Evolutionary conservation across 2,888 invertebrate genomes (phyloP).

Genomic region (Andrena trimmerana): DNA sequence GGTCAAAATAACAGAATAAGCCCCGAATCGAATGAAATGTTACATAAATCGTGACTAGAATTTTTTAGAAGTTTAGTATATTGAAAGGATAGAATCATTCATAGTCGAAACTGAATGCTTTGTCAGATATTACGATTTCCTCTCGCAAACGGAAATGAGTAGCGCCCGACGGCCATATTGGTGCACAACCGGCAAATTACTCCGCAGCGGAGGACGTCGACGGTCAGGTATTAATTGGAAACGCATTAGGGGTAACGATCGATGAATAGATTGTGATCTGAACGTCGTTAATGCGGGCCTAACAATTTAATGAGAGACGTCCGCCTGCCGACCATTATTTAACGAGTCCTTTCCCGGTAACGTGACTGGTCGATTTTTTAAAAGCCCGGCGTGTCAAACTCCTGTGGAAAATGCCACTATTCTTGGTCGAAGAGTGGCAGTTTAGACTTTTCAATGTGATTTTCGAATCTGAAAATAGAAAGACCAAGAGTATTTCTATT

Average conservation of each 20-base stretch:
- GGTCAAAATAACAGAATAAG: no score
- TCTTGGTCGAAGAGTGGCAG: not conserved
- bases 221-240: constrained; percentile 74
- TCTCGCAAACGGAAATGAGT: not conserved
- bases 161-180: not conserved
- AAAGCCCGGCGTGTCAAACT: constrained; percentile 42
- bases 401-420: constrained; percentile 19
- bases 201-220: constrained; percentile 22
- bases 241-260: constrained; percentile 81
- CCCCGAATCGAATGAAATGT: no score
- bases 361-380: constrained; percentile 78
- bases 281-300: constrained; percentile 80
- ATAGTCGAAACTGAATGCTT: no score
- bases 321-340: constrained; percentile 77
- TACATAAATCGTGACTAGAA: no score
- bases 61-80: no score
- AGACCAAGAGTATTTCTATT: not conserved
- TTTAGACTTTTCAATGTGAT: not conserved
- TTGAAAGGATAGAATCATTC: no score
- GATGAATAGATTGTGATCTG: constrained; percentile 79
- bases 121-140: no score
- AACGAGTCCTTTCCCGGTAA: constrained; percentile 72
- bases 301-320: constrained; percentile 83
- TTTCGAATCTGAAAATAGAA: not conserved
- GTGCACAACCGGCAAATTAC: constrained; percentile 20